phyloP scores from a whole-genome alignment of 2,888 invertebrate genomes.

The Cryptophagus acutangulus region DNA sequence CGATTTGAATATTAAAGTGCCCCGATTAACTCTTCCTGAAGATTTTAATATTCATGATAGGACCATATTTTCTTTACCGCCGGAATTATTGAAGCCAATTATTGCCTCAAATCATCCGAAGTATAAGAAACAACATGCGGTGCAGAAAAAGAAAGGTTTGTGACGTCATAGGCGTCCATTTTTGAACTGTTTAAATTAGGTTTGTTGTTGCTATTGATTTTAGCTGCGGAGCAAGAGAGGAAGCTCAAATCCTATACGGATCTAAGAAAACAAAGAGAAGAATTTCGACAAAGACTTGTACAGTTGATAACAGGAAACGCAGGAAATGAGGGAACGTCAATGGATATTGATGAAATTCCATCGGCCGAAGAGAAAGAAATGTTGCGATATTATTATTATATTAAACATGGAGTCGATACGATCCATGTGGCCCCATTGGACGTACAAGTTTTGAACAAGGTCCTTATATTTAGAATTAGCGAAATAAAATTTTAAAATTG shows the following conservation, averaged over 20 bases:
- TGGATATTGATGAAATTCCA: slow-evolving; percentile 50
- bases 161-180: neutral
- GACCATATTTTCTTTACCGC: slow-evolving; percentile 60
- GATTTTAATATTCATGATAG: slow-evolving; percentile 55
- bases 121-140: slow-evolving; percentile 41
- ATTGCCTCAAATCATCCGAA: slow-evolving; percentile 42
- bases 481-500: too few relatives aligned
- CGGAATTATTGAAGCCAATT: slow-evolving; percentile 51
- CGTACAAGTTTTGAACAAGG: slow-evolving; percentile 62
- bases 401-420: slow-evolving; percentile 86
- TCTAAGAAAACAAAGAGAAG: slow-evolving; percentile 70
- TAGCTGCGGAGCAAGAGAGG: slow-evolving; percentile 47
- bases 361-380: slow-evolving; percentile 63
- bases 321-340: slow-evolving; percentile 18
- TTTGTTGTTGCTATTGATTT: neutral
- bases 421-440: slow-evolving; percentile 83
- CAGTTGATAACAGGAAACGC: slow-evolving; percentile 61
- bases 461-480: too few relatives aligned
- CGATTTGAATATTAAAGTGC: slow-evolving; percentile 53
- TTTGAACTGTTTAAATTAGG: neutral
- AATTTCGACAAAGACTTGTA: slow-evolving; percentile 75
- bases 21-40: slow-evolving; percentile 53
- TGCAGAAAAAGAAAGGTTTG: slow-evolving; percentile 42
- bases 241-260: slow-evolving; percentile 60
- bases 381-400: slow-evolving; percentile 82